phyloP scores from a whole-genome alignment of 2,113 vertebrate genomes.

The Heterocephalus glaber region DNA sequence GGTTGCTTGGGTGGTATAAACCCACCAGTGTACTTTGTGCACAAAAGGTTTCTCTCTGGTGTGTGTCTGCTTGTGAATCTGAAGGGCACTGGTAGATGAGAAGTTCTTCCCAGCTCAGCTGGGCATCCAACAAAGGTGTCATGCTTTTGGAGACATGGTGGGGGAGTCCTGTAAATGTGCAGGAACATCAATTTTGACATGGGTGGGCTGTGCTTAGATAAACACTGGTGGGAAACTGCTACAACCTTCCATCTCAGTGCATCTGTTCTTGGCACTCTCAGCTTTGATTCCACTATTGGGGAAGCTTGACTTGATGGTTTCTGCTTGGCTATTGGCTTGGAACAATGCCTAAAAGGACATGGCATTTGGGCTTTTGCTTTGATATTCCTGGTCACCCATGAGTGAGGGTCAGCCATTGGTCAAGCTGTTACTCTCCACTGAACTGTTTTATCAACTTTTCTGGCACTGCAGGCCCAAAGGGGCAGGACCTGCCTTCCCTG shows the following conservation, averaged over 20 bases:
- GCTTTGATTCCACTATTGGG: slow-evolving; percentile 83
- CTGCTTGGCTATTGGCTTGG: slow-evolving; percentile 88
- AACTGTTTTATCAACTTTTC: slow-evolving; percentile 89
- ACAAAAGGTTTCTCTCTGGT: slow-evolving; percentile 98
- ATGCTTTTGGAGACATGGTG: slow-evolving; percentile 86
- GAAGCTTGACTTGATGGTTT: slow-evolving; percentile 87
- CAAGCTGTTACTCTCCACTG: slow-evolving; percentile 89
- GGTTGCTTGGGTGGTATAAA: slow-evolving; percentile 97
- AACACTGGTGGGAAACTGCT: slow-evolving; percentile 85
- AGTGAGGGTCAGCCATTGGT: slow-evolving; percentile 89
- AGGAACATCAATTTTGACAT: slow-evolving; percentile 92
- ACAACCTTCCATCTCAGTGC: slow-evolving; percentile 88
- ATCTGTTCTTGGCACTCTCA: slow-evolving; percentile 82
- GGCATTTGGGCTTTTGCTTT: slow-evolving; percentile 89
- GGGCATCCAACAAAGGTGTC: slow-evolving; percentile 84
- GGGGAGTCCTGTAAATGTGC: slow-evolving; percentile 88
- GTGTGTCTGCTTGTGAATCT: slow-evolving; percentile 97
- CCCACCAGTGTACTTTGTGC: slow-evolving; percentile 94
- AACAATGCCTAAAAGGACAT: slow-evolving; percentile 88
- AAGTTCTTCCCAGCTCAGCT: slow-evolving; percentile 96
- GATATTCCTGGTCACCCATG: slow-evolving; percentile 89
- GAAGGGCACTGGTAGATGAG: slow-evolving; percentile 95
- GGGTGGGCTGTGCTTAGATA: slow-evolving; percentile 90
- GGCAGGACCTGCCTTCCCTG: slow-evolving; percentile 88
- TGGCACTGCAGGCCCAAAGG: slow-evolving; percentile 90